Evolutionary conservation across 1,140 invertebrate genomes (phyloP), one percentile per base, ranked within the genome.

Genomic region (Caenorhabditis tropicalis): DNA sequence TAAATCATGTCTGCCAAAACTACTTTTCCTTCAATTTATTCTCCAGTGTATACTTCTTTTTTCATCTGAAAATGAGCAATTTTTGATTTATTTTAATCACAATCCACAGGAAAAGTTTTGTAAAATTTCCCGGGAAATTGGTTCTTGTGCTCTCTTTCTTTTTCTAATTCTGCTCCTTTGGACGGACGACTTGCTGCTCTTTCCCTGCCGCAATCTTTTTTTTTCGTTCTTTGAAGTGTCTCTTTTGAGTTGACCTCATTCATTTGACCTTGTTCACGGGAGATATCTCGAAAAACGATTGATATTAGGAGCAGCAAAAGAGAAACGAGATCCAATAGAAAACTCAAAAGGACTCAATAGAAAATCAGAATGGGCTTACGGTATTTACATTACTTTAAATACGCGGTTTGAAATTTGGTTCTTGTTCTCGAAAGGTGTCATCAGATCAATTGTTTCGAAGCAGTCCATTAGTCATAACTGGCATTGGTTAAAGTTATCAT

Each of bases 221-320:
- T n/a, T 65, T 65, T 65, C 31, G 58, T 31, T 65, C 58, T 65
- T 65, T 65, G 58, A 65, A 65, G 58, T 65, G 58, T 39, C 6
- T 19, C 56, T 58, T 31, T 65, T 24, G 29, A 36, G 58, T 65
- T 65, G 58, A 65, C 58, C 58, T 36, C 21, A 16, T 65, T 65
- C n/a, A 65, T 29, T 65, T 65, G 29, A 39, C 33, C 58, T 65
- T 36, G 58, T 65, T 65, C 58, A 39, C 58, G 9, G 21, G n/a
- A 39, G 27, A 65, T 36, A 27, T 24, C 16, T 65, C 16, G 16
- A 51, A 21, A 43, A 43, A 6, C 39, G 39, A 5, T 5, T 43
- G 5, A 43, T 5, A 43, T 6, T 5, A 43, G 39, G 39, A 43
- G 12, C 12, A 6, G 39, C 5, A 43, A 43, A 43, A 6, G 39